Evolutionary conservation across 1,140 invertebrate genomes (phyloP).

Genomic region (Cherax quadricarinatus): DNA sequence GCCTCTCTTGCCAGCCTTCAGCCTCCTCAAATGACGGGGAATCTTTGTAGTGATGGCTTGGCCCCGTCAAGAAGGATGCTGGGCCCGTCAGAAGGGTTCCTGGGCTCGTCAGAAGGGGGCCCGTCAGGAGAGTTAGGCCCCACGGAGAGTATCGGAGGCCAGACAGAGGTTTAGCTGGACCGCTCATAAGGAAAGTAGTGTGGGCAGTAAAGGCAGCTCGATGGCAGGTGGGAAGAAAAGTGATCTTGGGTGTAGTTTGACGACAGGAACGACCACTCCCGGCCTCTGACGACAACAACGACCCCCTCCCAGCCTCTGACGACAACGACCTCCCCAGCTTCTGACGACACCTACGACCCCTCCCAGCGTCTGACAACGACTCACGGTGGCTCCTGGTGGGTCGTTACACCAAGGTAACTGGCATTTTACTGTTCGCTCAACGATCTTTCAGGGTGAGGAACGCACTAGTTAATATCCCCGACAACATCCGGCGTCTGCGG

Average conservation of each 20-base stretch:
- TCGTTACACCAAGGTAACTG: constrained; percentile 20
- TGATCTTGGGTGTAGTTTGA: too few species aligned
- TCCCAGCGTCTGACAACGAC: too few species aligned
- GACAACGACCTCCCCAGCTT: too few species aligned
- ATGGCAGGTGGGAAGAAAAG: too few species aligned
- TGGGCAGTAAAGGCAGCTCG: too few species aligned
- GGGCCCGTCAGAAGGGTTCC: background rate
- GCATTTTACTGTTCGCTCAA: constrained; percentile 6
- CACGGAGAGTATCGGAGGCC: too few species aligned
- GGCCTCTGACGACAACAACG: too few species aligned
- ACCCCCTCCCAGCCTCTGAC: too few species aligned
- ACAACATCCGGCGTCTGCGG: background rate
- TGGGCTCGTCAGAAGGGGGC: too few species aligned
- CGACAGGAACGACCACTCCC: too few species aligned
- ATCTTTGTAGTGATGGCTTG: background rate
- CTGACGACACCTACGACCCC: too few species aligned
- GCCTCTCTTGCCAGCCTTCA: background rate
- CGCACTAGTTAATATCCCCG: constrained; percentile 1
- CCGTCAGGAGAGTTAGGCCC: background rate
- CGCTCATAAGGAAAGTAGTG: too few species aligned
- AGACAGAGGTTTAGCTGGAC: background rate
- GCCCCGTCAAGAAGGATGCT: background rate
- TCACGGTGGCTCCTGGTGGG: background rate
- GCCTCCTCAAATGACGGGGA: background rate
- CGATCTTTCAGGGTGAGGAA: constrained; percentile 7